A percentile compares a stretch with the other conserved stretches of the same genome.
phyloP scores from a whole-genome alignment of 1,140 invertebrate species.

The Philaenus spumarius region DNA sequence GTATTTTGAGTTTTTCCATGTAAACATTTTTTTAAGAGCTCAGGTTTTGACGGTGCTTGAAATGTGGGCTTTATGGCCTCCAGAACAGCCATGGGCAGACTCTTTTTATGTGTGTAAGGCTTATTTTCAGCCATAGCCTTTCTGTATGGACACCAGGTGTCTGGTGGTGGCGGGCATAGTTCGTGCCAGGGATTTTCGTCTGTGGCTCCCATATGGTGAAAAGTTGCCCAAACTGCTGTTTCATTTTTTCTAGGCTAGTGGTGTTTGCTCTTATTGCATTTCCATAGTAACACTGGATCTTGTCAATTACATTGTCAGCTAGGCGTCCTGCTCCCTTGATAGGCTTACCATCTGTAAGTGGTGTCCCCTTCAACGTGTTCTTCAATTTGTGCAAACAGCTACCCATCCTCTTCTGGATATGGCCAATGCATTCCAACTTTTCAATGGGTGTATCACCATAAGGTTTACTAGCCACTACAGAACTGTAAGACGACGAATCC shows the following conservation, averaged over 20 bases:
- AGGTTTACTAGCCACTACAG: too few relatives aligned
- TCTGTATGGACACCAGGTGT: constrained; percentile 32
- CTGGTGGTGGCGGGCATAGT: constrained; percentile 29
- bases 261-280: constrained; percentile 2
- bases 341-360: constrained; percentile 10
- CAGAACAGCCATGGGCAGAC: background rate
- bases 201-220: constrained; percentile 3
- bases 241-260: constrained; percentile 10
- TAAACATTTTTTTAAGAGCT: constrained; percentile 17
- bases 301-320: constrained; percentile 3
- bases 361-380: too few relatives aligned
- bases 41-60: constrained; percentile 13
- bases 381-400: too few relatives aligned
- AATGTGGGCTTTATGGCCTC: constrained; percentile 19
- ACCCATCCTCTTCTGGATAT: too few relatives aligned
- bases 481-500: too few relatives aligned
- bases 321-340: background rate
- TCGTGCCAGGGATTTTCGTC: constrained; percentile 17
- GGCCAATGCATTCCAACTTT: too few relatives aligned
- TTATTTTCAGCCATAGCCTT: constrained; percentile 21
- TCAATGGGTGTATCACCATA: too few relatives aligned
- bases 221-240: constrained; percentile 20
- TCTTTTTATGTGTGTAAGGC: background rate
- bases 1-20: constrained; percentile 25
- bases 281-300: constrained; percentile 12